A percentile compares a stretch with the other conserved stretches of the same genome.
Evolutionary conservation across 2,888 invertebrate species (phyloP).

Genomic region (Boloria euphrosyne): DNA sequence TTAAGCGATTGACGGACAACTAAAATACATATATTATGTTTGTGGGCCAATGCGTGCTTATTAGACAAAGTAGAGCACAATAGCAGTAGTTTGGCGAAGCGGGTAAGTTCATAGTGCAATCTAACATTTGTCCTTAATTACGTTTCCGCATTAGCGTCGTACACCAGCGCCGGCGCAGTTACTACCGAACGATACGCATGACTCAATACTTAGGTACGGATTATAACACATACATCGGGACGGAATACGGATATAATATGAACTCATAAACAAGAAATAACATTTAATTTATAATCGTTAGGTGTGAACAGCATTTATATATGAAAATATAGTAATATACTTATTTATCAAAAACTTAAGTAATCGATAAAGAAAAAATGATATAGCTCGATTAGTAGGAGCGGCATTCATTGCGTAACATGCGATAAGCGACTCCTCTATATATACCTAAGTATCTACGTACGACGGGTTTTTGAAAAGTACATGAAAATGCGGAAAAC

Average conservation of each 20-base stretch:
- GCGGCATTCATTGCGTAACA: constrained; percentile 2
- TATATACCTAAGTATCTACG: not conserved
- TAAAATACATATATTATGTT: not conserved
- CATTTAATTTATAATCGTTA: no score
- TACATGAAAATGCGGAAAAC: constrained; percentile 5
- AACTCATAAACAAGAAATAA: no score
- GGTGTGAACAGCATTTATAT: no score
- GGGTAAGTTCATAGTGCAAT: constrained; percentile 26
- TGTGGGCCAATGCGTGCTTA: not conserved
- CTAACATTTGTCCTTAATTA: constrained; percentile 54
- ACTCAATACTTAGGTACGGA: constrained; percentile 3
- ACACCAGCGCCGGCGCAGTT: constrained; percentile 18
- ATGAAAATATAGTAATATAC: no score
- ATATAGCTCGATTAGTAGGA: constrained; percentile 3
- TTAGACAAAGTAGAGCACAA: not conserved
- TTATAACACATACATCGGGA: no score
- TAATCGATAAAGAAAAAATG: constrained; percentile 13
- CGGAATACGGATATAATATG: no score
- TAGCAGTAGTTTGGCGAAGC: constrained; percentile 4
- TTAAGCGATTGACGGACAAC: no score
- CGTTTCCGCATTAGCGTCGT: constrained; percentile 60
- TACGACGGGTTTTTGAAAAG: constrained; percentile 3
- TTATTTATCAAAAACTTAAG: no score
- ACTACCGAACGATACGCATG: constrained; percentile 13
- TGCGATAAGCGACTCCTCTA: not conserved